Conservation (phyloP, 1,140 invertebrate genomes). For the Glomeris maerens region DNA sequence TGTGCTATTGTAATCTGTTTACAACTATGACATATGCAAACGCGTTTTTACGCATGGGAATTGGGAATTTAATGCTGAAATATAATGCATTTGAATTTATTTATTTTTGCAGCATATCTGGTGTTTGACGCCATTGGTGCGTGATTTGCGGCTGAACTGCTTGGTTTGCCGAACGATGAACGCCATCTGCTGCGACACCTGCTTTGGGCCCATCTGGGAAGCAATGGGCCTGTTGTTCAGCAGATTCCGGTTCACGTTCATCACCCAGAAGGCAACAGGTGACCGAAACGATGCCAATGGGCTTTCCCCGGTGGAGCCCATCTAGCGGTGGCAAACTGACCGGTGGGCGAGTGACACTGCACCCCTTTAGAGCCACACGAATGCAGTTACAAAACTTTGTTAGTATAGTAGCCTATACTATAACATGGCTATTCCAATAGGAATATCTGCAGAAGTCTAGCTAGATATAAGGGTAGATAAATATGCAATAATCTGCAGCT, state of each 20-base stretch:
- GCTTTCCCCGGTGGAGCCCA: too few species aligned
- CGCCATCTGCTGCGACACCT: background rate
- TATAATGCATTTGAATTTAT: background rate
- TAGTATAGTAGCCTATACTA: too few species aligned
- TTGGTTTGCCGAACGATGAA: background rate
- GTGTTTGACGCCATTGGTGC: background rate
- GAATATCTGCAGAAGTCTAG: too few species aligned
- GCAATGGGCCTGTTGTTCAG: background rate
- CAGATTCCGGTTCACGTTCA: background rate
- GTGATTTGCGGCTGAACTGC: background rate
- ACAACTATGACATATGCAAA: background rate
- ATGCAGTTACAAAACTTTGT: too few species aligned
- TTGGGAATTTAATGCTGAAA: background rate
- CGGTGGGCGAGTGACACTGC: too few species aligned
- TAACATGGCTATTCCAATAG: too few species aligned
- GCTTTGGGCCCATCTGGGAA: background rate
- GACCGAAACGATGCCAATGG: too few species aligned
- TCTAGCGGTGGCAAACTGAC: too few species aligned
- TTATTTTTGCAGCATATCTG: constrained; percentile 1
- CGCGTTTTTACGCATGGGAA: background rate
- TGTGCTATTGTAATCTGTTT: background rate
- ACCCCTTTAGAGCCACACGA: too few species aligned
- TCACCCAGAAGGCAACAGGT: background rate
- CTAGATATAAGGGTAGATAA: too few species aligned
- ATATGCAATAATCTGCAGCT: too few species aligned